Base-by-base conservation (phyloP, 2,113 vertebrate species). In the Tetraodon nigroviridis region DNA sequence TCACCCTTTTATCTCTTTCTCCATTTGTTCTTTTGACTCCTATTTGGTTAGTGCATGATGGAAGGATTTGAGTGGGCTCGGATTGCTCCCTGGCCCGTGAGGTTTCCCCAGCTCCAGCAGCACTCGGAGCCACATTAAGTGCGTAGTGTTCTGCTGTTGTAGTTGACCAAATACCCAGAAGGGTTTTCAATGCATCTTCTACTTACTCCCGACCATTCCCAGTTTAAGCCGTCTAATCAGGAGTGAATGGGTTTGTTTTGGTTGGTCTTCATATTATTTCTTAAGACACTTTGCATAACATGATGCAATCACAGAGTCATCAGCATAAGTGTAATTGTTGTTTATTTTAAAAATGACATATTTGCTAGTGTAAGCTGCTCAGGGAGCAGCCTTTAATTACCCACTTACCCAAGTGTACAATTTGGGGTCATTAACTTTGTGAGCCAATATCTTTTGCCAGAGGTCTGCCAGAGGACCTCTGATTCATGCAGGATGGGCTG, bases 261-360 rank as follows among this genome's bases (percentile, higher is more conserved):
- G 41, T 46, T 47, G 13, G 51, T 56, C 22, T 47, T 64, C 2
- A 18, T 47, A 46, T 16, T 13, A 46, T 29, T 52, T 22, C n/a
- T 52, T 18, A 5, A 19, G 29, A 20, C 18, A 71, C 62, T 27
- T 72, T 52, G 41, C 61, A 69, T 52, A 48, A 55, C 51, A 78
- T 89, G 76, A 86, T 85, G 80, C 79, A 88, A 84, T 87, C 83
- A 78, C 61, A 51, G 58, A 32, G 41, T 63, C 84, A 84, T 78
- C 58, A 76, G 78, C 73, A 64, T 71, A 73, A 78, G 54, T 75
- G 54, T 82, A 84, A 88, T 81, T 85, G 81, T 74, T 89, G 76
- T 86, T 87, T 82, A 79, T 81, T 87, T 61, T 68, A 55, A 60
- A 68, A 80, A 61, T 81, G 80, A 75, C 83, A 84, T 76, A 86